Evolutionary conservation across 1,140 invertebrate genomes (phyloP), one percentile per base, ranked within the genome.

Genomic region (Panulirus ornatus): DNA sequence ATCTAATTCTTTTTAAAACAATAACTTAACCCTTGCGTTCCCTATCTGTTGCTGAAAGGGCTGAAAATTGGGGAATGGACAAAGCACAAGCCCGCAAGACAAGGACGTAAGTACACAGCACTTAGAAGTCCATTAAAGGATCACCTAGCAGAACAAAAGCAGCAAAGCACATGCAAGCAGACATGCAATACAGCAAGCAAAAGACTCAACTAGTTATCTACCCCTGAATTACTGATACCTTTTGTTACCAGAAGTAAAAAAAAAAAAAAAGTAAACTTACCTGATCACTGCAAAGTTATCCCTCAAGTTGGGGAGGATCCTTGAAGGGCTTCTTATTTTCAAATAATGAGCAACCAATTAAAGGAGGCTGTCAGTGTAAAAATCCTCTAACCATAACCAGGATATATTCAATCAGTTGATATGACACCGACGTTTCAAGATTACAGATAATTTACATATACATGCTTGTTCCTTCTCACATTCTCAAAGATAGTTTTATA

Each of bases 41-140:
- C 79, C 81, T 83, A 89, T 83, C 47, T 83, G 78, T 89, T 89
- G 87, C 87, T 89, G 87, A 89, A 89, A 89, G 87, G 87, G 87
- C 87, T 89, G 87, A 89, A 89, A 89, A 83, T 89, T 89, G 87
- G 87, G 87, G 87, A 89, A 89, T 89, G 87, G 81, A 89, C 79
- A 89, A 88, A 89, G 87, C 87, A 89, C 63, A 89, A 89, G 87
- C 79, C 87, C 51, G 51, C 70, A 82, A 51, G 87, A 89, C 87
- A 89, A 89, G 87, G 79, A 83, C 79, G 54, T 54, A 89, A 71
- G 78, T 47, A 89, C 87, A 89, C 27, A 22, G 76, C 76, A 83
- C 30, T 30, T 73, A 16, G n/a, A 83, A 30, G 51, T 89, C 70
- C 51, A 84, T 44, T 11, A 30, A n/a, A 63, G 34, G 22, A 89